Evolutionary conservation across 2,888 invertebrate genomes (phyloP).

Genomic region (Odontothrips loti): DNA sequence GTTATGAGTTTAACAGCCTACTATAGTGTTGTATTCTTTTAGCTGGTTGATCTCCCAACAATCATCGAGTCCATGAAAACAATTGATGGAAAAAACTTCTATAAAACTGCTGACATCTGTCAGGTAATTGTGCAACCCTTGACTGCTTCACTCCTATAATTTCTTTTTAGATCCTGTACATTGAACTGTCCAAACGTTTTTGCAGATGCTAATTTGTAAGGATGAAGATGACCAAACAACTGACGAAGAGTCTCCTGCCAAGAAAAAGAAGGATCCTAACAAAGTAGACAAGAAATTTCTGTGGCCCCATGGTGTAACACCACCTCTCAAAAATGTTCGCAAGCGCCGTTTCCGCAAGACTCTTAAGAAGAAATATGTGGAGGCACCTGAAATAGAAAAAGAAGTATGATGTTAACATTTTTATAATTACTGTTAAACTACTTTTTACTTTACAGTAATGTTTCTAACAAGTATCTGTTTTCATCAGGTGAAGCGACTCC

Average conservation of each 20-base stretch:
- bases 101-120: conserved; percentile 95
- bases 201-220: conserved; percentile 75
- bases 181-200: conserved; percentile 29
- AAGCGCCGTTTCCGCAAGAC: conserved; percentile 91
- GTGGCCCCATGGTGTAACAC: conserved; percentile 93
- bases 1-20: conserved; percentile 19
- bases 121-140: conserved; percentile 56
- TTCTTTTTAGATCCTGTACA: not conserved
- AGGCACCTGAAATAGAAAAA: conserved; percentile 96
- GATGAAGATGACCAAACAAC: conserved; percentile 76
- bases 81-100: conserved; percentile 92
- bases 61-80: conserved; percentile 92
- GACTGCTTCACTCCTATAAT: not conserved
- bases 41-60: conserved; percentile 86
- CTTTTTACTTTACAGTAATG: not conserved
- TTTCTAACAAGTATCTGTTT: not conserved
- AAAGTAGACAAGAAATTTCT: conserved; percentile 88
- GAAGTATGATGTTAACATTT: conserved; percentile 52
- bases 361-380: conserved; percentile 92
- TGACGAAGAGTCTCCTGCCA: conserved; percentile 72
- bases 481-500: conserved; percentile 69
- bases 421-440: not conserved
- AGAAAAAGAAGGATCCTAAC: conserved; percentile 78
- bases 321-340: conserved; percentile 92
- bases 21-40: conserved; percentile 35